phyloP scores from a whole-genome alignment of 2,888 invertebrate genomes.

The Drosophila paracracens region DNA sequence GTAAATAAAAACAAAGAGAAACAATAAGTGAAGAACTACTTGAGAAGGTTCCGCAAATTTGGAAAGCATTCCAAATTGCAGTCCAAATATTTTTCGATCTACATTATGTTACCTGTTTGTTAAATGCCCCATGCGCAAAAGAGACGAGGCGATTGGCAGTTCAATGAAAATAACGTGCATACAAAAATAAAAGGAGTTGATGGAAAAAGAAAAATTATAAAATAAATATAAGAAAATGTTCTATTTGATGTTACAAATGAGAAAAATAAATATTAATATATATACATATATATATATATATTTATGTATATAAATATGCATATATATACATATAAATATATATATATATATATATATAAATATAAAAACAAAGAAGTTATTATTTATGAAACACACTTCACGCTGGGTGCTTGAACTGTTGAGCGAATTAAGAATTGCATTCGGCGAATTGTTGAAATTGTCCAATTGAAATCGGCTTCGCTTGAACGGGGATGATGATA shows the following conservation, averaged over 20 bases:
- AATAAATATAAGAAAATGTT: slow-evolving; percentile 60
- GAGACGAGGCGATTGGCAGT: slow-evolving; percentile 31
- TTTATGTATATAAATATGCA: too few relatives aligned
- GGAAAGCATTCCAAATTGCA: slow-evolving; percentile 32
- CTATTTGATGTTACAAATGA: slow-evolving; percentile 80
- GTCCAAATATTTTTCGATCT: slow-evolving; percentile 75
- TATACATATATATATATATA: background rate
- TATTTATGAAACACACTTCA: slow-evolving; percentile 14
- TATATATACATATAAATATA: background rate
- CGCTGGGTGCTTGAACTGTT: slow-evolving; percentile 20
- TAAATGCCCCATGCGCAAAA: slow-evolving; percentile 37
- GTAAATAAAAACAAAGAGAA: slow-evolving; percentile 15
- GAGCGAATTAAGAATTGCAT: background rate
- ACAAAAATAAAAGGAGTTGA: slow-evolving; percentile 31
- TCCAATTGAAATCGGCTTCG: slow-evolving; percentile 30
- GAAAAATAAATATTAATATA: slow-evolving; percentile 55
- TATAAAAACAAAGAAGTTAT: slow-evolving; percentile 10
- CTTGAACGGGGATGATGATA: slow-evolving; percentile 24
- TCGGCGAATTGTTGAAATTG: slow-evolving; percentile 21
- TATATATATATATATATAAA: slow-evolving; percentile 32
- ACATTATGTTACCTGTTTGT: slow-evolving; percentile 69
- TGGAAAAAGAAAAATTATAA: slow-evolving; percentile 13
- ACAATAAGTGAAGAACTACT: slow-evolving; percentile 11
- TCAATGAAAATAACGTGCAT: slow-evolving; percentile 37
- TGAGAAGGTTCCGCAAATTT: slow-evolving; percentile 1